A percentile compares a stretch with the other conserved stretches of the same genome.
Evolutionary conservation across 2,888 invertebrate genomes (phyloP).

Genomic region (Kryphioiulus occultus): DNA sequence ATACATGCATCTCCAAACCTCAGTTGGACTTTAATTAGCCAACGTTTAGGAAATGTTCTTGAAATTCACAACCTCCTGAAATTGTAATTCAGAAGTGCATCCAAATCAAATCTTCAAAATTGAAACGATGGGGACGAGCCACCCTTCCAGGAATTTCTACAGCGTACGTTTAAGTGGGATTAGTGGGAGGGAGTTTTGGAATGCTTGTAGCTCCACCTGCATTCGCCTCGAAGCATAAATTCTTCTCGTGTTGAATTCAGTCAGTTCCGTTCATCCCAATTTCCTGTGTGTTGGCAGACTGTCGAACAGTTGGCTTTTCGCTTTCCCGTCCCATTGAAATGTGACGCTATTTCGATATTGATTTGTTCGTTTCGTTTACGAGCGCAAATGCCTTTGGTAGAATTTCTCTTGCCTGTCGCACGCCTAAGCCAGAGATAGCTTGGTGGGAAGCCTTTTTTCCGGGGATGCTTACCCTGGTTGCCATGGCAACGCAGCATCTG

Average conservation of each 20-base stretch:
- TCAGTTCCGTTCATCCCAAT: not conserved
- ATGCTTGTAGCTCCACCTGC: not conserved
- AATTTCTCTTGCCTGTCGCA: not conserved
- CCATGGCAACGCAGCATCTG: constrained; percentile 13
- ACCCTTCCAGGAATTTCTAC: not conserved
- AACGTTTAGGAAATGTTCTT: too few relatives aligned
- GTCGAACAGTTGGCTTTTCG: not conserved
- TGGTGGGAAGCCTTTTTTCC: not conserved
- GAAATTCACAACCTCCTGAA: too few relatives aligned
- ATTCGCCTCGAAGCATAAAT: not conserved
- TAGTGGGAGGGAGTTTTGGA: not conserved
- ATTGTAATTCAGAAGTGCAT: too few relatives aligned
- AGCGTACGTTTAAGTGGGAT: not conserved
- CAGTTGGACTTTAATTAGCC: too few relatives aligned
- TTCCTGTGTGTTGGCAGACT: not conserved
- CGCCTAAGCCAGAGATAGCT: not conserved
- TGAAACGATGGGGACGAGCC: not conserved
- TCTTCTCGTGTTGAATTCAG: not conserved
- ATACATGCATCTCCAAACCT: too few relatives aligned
- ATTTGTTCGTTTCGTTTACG: constrained; percentile 24
- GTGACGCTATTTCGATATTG: not conserved
- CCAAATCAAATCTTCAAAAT: too few relatives aligned
- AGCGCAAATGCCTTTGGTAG: not conserved
- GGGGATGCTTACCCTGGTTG: not conserved
- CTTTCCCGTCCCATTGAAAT: not conserved